These are phyloP conservation scores for Ariopsis seemanni DNA, from an alignment of 2,113 vertebrate genomes.

Conservation along the genomic window DNA sequence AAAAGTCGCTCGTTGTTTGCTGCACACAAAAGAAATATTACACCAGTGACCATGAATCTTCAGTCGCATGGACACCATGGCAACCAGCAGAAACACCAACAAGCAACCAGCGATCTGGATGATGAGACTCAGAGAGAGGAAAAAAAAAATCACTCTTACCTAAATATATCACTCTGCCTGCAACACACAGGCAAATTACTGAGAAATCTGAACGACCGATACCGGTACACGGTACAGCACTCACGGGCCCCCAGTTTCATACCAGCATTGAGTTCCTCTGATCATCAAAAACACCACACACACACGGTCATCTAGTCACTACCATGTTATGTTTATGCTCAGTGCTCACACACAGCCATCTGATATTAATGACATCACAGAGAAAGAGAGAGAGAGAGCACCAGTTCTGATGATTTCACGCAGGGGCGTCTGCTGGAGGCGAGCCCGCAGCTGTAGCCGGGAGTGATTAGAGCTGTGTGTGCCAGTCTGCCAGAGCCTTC, in stretches of 20 bases:
- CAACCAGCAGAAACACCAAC: background rate
- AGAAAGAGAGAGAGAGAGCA: too few species aligned
- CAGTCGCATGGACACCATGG: too few species aligned
- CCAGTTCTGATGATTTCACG: background rate
- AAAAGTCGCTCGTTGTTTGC: background rate
- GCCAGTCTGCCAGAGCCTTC: conserved; percentile 11
- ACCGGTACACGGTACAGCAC: background rate
- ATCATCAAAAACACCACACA: background rate
- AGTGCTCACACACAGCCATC: background rate
- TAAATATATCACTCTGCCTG: background rate
- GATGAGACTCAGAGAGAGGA: background rate
- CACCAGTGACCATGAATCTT: too few species aligned
- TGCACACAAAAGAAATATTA: too few species aligned
- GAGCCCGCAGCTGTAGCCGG: conserved; percentile 5
- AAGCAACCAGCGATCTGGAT: background rate
- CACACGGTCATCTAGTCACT: background rate
- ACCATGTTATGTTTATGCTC: background rate
- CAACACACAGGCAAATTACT: background rate
- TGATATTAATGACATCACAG: conserved; percentile 1
- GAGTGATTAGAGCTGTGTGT: conserved; percentile 25
- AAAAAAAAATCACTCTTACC: background rate
- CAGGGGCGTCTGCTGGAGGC: conserved; percentile 33
- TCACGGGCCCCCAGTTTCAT: too few species aligned
- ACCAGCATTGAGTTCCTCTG: background rate
- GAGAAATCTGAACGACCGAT: background rate